These are phyloP conservation scores for Pseudachorutes palmiensis DNA, from an alignment of 1,140 invertebrate species.

Conservation along the genomic window DNA sequence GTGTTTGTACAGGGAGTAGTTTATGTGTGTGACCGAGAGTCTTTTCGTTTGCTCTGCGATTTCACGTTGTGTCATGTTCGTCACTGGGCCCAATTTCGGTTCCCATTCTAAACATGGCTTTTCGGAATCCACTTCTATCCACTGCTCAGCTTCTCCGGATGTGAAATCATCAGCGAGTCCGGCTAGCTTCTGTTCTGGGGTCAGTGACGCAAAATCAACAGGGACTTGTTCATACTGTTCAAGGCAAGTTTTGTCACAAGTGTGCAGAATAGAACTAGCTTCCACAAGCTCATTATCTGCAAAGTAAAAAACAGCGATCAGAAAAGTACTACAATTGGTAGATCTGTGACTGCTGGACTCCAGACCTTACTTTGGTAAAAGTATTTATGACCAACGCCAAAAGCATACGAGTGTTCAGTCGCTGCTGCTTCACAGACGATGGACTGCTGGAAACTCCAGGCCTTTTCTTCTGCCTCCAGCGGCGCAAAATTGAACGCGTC, in stretches of 20 bases:
- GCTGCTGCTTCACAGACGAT: background rate
- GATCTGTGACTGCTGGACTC: background rate
- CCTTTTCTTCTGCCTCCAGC: background rate
- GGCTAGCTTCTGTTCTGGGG: background rate
- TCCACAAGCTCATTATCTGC: background rate
- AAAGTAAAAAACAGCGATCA: background rate
- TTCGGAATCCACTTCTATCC: background rate
- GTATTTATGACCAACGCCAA: background rate
- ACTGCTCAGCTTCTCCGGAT: background rate
- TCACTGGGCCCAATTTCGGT: background rate
- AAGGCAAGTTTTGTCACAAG: background rate
- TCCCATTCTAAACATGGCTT: background rate
- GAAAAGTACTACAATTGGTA: background rate
- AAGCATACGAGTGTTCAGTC: background rate
- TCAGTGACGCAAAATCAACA: background rate
- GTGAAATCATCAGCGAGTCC: background rate
- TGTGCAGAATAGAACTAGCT: background rate
- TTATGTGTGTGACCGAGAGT: background rate
- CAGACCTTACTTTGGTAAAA: background rate
- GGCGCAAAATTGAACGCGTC: background rate
- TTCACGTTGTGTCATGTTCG: background rate
- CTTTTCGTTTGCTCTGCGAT: constrained; percentile 18
- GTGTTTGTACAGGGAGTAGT: background rate
- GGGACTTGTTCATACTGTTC: background rate
- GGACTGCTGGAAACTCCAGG: background rate